Evolutionary conservation across 2,113 vertebrate genomes (phyloP), one percentile per base, ranked within the genome.

Genomic region (Colius striatus): DNA sequence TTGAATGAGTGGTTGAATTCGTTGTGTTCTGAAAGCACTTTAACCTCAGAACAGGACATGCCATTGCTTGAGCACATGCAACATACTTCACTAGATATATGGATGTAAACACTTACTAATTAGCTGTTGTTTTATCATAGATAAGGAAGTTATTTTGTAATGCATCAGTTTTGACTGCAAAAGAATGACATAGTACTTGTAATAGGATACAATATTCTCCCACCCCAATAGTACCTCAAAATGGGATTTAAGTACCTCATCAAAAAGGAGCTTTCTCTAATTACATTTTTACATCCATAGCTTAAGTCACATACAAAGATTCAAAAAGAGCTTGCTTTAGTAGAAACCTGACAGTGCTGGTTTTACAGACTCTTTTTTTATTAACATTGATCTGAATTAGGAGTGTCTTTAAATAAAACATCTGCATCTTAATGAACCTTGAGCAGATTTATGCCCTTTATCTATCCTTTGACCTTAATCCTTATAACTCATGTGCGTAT

Each of bases 401-500:
- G 70, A 66, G 57, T 85, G 65, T 67, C 51, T 86, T 92, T 96
- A 71, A 93, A 91, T 91, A 92, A 93, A 94, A 92, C 87, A 83
- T 95, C 86, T 92, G 89, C 25, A 53, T 91, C 61, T 54, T 95
- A 95, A 95, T 94, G 89, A 90, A 47, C 1, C 0, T 25, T 89
- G 92, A 93, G 73, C 50, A 96, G 92, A 90, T 92, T 96, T 91
- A 95, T 93, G 89, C 13, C 57, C 75, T 94, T 96, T 95, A 86
- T 96, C 89, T 96, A 93, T 91, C 95, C 90, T 95, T 94, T 96
- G 95, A 95, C 92, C 94, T 84, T 94, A 94, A 96, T 96, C 90
- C 83, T 81, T 92, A 68, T 89, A 95, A 84, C 41, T 97, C 78
- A 88, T 91, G 58, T 71, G 34, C 0, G 0, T 80, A 66, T 89